phyloP scores from a whole-genome alignment of 2,797 vertebrate genomes.

The Rhincodon typus region DNA sequence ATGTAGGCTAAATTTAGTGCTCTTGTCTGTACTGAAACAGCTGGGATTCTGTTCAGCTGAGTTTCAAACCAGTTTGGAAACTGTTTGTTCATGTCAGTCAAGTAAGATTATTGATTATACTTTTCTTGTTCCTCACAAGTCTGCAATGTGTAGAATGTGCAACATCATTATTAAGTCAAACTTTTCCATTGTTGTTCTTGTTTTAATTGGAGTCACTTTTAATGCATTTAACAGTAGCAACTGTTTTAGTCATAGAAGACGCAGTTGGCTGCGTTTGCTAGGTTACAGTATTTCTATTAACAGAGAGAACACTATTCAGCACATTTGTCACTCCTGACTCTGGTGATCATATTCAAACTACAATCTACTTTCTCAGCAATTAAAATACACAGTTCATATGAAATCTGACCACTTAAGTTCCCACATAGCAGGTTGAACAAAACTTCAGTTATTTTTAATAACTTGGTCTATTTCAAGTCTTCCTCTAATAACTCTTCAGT shows the following conservation, averaged over 20 bases:
- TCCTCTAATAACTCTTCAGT: not conserved
- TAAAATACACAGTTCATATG: slow-evolving; percentile 42
- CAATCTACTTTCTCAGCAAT: slow-evolving; percentile 42
- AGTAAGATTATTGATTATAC: slow-evolving; percentile 38
- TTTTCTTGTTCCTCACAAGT: slow-evolving; percentile 33
- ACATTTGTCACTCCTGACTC: slow-evolving; percentile 46
- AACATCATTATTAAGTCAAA: slow-evolving; percentile 31
- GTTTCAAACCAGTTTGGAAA: slow-evolving; percentile 43
- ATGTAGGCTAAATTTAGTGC: slow-evolving; percentile 51
- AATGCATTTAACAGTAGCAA: not conserved
- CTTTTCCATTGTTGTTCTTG: not conserved
- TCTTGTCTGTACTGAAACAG: slow-evolving; percentile 44
- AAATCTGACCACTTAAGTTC: slow-evolving; percentile 43
- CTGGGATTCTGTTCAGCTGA: slow-evolving; percentile 44
- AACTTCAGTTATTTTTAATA: not conserved
- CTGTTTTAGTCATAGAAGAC: not conserved
- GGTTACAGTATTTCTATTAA: slow-evolving; percentile 42
- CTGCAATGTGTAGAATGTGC: slow-evolving; percentile 42
- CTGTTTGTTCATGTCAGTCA: slow-evolving; percentile 45
- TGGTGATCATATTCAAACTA: slow-evolving; percentile 44
- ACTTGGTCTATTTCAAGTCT: not conserved
- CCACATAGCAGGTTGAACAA: not conserved
- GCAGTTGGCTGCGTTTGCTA: slow-evolving; percentile 39
- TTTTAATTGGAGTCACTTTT: not conserved
- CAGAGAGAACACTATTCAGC: slow-evolving; percentile 46